Percentiles rank a stretch among this genome's conserved stretches.
Conservation (phyloP, 2,888 invertebrate species). For the Boloria selene region DNA sequence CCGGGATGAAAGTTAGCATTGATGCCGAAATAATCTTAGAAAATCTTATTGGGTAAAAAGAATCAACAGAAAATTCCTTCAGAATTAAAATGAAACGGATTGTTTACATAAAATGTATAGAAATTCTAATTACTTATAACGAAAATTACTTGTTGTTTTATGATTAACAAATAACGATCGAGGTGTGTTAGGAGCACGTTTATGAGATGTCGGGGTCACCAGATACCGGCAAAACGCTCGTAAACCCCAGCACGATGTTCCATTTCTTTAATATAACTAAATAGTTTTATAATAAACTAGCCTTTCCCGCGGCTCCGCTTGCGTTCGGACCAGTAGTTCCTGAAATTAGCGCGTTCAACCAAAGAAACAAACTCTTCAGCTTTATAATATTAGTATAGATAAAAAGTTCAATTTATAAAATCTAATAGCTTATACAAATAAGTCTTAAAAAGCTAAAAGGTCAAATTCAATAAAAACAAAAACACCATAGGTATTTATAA, state of each 20-base stretch:
- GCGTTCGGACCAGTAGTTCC: too few relatives aligned
- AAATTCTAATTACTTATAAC: background rate
- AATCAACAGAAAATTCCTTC: too few relatives aligned
- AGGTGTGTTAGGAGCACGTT: conserved; percentile 70
- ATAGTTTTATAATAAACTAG: conserved; percentile 25
- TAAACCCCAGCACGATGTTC: conserved; percentile 63
- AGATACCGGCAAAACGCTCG: conserved; percentile 74
- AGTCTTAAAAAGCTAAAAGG: too few relatives aligned
- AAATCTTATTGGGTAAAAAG: too few relatives aligned
- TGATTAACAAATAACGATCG: conserved; percentile 28
- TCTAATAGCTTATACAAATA: background rate
- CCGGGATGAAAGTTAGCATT: background rate
- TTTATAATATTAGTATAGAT: too few relatives aligned
- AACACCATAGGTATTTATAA: too few relatives aligned
- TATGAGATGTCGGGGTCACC: conserved; percentile 74
- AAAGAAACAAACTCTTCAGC: too few relatives aligned
- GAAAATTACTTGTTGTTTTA: conserved; percentile 16
- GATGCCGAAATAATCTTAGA: too few relatives aligned
- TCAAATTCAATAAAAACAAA: too few relatives aligned
- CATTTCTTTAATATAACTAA: conserved; percentile 67
- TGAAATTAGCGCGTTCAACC: too few relatives aligned
- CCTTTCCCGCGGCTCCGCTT: too few relatives aligned
- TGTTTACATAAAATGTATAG: conserved; percentile 9
- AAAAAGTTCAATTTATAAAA: too few relatives aligned
- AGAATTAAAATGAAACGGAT: background rate